Evolutionary conservation across 2,888 invertebrate species (phyloP).

Genomic region (Eretmocerus hayati): DNA sequence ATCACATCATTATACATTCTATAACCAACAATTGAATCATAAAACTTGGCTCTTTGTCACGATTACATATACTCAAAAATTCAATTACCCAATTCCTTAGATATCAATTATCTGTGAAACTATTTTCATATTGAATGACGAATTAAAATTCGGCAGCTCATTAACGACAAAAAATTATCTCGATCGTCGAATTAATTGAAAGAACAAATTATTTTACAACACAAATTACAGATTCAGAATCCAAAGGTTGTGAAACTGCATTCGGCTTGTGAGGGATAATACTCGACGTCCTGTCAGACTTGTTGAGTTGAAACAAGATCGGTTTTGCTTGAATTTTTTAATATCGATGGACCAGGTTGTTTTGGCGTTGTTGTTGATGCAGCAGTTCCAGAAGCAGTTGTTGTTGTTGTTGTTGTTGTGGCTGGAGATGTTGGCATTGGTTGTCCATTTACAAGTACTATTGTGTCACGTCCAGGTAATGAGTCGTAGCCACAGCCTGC

Average conservation of each 20-base stretch:
- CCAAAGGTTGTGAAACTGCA: constrained; percentile 14
- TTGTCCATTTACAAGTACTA: constrained; percentile 47
- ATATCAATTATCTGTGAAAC: too few species aligned
- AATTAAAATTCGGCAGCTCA: too few species aligned
- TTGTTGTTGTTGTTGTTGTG: constrained; percentile 36
- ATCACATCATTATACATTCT: too few species aligned
- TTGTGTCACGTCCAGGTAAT: constrained; percentile 46
- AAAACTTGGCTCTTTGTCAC: too few species aligned
- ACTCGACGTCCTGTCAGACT: constrained; percentile 37
- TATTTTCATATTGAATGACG: too few species aligned
- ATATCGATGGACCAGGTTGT: constrained; percentile 42
- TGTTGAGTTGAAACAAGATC: constrained; percentile 43
- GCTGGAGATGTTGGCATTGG: too few species aligned
- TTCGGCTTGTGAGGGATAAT: constrained; percentile 6
- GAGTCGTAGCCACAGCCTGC: constrained; percentile 46
- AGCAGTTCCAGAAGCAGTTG: constrained; percentile 24
- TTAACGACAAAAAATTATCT: too few species aligned
- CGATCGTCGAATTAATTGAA: too few species aligned
- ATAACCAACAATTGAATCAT: too few species aligned
- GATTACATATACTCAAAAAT: too few species aligned
- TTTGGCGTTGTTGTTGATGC: constrained; percentile 34
- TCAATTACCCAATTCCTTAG: too few species aligned
- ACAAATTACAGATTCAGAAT: constrained; percentile 10
- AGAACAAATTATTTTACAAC: too few species aligned
- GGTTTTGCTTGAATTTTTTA: constrained; percentile 43